Evolutionary conservation across 1,140 invertebrate genomes (phyloP), one percentile per base, ranked within the genome.

Genomic region (Oppia nitens): DNA sequence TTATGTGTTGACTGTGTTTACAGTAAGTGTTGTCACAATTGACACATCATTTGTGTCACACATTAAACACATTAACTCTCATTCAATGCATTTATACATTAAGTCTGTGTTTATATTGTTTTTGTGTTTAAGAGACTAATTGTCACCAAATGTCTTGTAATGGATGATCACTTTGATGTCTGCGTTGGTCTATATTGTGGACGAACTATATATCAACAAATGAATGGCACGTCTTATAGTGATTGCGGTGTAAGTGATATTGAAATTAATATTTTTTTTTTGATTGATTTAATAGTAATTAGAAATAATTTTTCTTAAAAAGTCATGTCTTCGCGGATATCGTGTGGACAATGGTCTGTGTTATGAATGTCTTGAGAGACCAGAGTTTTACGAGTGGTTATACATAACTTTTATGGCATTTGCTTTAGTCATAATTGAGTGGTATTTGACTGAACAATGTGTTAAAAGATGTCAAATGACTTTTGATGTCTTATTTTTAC

Each of bases 401-500:
- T 96, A 93, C 72, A 75, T 96, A 17, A 85, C 87, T 1, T 96
- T 95, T 66, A 93, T 95, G 86, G 85, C 81, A 1, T 68, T 93
- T 6, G 65, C 91, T 45, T 82, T 87, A 0, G 69, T 94, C 12
- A 80, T 91, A 28, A 72, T 94, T 57, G 89, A 96, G 71, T 89
- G 85, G 78, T 87, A 87, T 66, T 91, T 85, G 67, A 94, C 94
- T 50, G 90, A 94, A 63, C 69, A 81, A 78, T 81, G 84, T 21
- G 78, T 83, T 40, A 81, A 84, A 68, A 77, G 81, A 64, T 77
- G 83, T 66, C 82, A 77, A 82, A 84, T 73, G 71, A 47, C 47
- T 3, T 60, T 61, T 28, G 79, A 83, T 63, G 77, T 85, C 24
- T 68, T 89, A 6, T 72, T 79, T 3, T 47, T 87, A 47, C 85